These are phyloP conservation scores for Nansenia antarctica DNA, from an alignment of 2,113 vertebrate species.

Conservation along the genomic window DNA sequence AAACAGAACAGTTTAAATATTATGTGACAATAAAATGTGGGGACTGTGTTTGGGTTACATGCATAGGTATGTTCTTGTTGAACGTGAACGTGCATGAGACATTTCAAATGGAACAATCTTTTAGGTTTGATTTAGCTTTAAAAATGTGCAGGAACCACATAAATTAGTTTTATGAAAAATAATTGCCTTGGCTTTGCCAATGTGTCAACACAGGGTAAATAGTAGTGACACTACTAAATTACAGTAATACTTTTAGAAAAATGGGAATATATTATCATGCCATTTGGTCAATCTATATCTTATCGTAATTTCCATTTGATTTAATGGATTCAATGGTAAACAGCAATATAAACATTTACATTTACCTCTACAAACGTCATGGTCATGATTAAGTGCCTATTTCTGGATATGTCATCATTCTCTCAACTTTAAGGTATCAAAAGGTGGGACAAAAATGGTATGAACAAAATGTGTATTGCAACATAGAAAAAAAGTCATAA, in stretches of 20 bases:
- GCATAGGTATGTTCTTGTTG: conserved; percentile 1
- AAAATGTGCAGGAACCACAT: conserved; percentile 10
- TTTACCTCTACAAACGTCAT: no score
- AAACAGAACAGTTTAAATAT: conserved; percentile 33
- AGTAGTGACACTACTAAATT: background rate
- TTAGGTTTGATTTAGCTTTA: conserved; percentile 7
- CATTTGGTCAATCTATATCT: no score
- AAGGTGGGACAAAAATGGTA: conserved; percentile 66
- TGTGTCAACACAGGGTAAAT: conserved; percentile 28
- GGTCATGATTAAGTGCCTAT: no score
- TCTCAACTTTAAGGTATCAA: conserved; percentile 46
- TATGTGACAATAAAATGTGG: conserved; percentile 20
- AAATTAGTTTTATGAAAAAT: background rate
- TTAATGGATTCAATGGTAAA: no score
- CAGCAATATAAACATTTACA: background rate
- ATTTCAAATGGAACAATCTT: conserved; percentile 19
- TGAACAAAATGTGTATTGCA: conserved; percentile 57
- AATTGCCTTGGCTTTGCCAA: conserved; percentile 7
- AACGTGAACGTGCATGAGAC: conserved; percentile 18
- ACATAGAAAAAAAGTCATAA: conserved; percentile 68
- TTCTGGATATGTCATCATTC: background rate
- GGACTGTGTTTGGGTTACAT: conserved; percentile 14
- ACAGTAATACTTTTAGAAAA: background rate
- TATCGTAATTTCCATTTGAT: no score
- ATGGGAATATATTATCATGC: background rate